Evolutionary conservation across 2,797 vertebrate species (phyloP), one percentile per base, ranked within the genome.

Genomic region (Enoplosus armatus): DNA sequence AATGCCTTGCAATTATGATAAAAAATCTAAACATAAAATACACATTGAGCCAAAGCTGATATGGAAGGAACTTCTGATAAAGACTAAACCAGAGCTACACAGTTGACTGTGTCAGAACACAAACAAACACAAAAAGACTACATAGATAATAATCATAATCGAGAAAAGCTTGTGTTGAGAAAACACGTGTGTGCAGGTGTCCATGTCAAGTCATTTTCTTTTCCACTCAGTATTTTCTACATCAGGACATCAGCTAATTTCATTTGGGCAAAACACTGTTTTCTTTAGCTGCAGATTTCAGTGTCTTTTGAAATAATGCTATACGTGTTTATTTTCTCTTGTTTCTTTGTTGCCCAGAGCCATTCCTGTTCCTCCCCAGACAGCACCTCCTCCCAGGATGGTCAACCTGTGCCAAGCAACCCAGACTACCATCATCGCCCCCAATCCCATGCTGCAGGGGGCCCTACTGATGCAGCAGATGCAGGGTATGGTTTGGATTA

Each of bases 391-490:
- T 11, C 80, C 94, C 45, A 91, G 94, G 55, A 95, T 98, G 95
- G 95, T 98, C 87, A 97, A 95, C 89, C 89, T 99, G 77, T 96
- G 96, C 82, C 95, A 96, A 50, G 80, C 96, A 43, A 94, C 92
- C 48, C 96, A 97, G 55, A 94, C 96, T 0, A 94, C 97, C 1
- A 95, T 99, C 67, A 94, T 99, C 8, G 96, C 90, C 61, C 95
- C 97, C 75, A 97, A 98, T 90, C 96, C 97, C n/a, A 95, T 98
- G 97, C 94, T 99, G 60, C 98, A 99, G 87, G 96, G 97, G 29
- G 98, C 98, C 55, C 87, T 99, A 83, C 93, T 99, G 68, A 96
- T 99, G 96, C 98, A 99, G 87, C 98, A 99, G 90, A 96, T 99
- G 96, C 98, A 99, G 71, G 92, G 92, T 93, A 84, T 1, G 22